These are phyloP conservation scores for Tipula confusa DNA, from an alignment of 2,888 invertebrate species.

Conservation along the genomic window DNA sequence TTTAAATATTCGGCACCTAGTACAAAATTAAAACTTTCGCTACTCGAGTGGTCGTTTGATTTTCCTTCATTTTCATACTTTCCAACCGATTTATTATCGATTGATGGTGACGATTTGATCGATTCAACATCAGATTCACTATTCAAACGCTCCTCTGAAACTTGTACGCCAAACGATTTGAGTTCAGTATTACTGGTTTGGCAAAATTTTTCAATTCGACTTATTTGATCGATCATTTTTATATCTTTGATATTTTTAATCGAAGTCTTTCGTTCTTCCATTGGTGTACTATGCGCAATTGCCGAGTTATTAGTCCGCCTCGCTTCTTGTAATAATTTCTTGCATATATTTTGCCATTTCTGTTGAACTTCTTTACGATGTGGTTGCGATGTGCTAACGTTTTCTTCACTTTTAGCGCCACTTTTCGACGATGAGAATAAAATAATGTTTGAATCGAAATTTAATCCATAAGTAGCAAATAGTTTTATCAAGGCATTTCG, in stretches of 20 bases:
- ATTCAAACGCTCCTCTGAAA: background rate
- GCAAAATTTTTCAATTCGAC: conserved; percentile 17
- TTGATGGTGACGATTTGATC: background rate
- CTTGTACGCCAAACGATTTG: conserved; percentile 30
- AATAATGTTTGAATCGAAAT: conserved; percentile 32
- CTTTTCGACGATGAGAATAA: conserved; percentile 7
- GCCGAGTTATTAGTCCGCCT: background rate
- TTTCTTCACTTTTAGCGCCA: background rate
- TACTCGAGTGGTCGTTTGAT: background rate
- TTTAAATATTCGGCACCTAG: background rate
- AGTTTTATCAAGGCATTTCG: conserved; percentile 44
- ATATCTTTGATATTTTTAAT: background rate
- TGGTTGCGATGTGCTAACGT: background rate
- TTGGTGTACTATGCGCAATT: conserved; percentile 32
- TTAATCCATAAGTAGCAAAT: conserved; percentile 38
- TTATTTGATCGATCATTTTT: background rate
- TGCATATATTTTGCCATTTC: conserved; percentile 1
- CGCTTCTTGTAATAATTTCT: background rate
- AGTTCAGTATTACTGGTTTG: conserved; percentile 31
- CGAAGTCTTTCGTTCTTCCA: background rate
- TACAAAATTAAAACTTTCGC: conserved; percentile 27
- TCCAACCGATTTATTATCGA: conserved; percentile 1
- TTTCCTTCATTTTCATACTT: conserved; percentile 16
- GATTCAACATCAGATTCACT: background rate
- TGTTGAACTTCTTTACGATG: background rate